phyloP scores from a whole-genome alignment of 2,113 vertebrate genomes.

The Muntiacus reevesi region DNA sequence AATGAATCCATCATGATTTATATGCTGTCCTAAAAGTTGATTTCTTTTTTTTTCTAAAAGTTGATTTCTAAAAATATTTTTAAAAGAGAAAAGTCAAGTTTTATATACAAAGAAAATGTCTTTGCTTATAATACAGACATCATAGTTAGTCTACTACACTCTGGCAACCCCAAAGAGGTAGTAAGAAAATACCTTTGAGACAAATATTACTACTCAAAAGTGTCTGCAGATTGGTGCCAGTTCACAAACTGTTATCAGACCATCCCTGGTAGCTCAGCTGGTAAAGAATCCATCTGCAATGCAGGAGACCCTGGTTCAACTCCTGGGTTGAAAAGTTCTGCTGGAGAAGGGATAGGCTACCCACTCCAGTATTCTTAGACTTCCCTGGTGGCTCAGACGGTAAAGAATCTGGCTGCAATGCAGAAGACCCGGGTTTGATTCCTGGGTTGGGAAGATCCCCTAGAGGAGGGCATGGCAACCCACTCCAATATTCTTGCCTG shows the following conservation, averaged over 20 bases:
- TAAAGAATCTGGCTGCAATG: neutral
- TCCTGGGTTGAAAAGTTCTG: neutral
- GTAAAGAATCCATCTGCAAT: neutral
- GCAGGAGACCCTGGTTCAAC: neutral
- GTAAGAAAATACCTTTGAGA: neutral
- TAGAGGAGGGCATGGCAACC: neutral
- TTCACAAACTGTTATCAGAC: neutral
- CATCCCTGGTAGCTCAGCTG: neutral
- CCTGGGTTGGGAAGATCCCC: neutral
- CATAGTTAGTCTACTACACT: neutral
- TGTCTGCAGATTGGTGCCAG: neutral
- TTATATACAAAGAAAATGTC: conserved; percentile 1
- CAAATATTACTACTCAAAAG: neutral
- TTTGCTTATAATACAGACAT: neutral
- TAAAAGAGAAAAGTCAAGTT: neutral
- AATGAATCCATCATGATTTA: neutral
- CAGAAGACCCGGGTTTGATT: neutral
- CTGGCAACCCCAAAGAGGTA: neutral
- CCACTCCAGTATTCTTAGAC: neutral
- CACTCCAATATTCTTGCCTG: neutral
- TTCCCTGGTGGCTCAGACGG: neutral
- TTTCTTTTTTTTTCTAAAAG: neutral
- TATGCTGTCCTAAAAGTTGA: neutral
- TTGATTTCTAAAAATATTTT: conserved; percentile 30
- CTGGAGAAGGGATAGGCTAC: neutral